Percentiles rank a stretch among this genome's conserved stretches.
These are phyloP conservation scores for Oreotrochilus melanogaster DNA, from an alignment of 2,113 vertebrate genomes.

Conservation along the genomic window DNA sequence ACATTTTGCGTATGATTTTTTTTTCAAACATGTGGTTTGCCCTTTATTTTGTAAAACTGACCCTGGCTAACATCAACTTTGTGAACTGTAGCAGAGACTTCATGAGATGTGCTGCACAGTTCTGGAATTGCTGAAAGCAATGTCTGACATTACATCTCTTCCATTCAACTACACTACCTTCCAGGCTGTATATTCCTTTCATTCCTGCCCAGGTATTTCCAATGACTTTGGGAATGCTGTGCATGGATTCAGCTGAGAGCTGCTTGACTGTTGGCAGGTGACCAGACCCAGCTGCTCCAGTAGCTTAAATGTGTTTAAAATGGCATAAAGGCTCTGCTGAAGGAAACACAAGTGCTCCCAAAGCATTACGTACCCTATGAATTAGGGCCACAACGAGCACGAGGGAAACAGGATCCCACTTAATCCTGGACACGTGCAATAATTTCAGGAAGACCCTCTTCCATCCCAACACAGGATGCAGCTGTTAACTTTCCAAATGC, in stretches of 20 bases:
- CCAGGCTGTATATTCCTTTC: background rate
- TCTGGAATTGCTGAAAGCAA: background rate
- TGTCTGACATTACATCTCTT: background rate
- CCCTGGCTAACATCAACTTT: background rate
- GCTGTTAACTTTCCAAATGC: slow-evolving; percentile 1
- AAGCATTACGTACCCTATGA: background rate
- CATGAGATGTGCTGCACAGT: background rate
- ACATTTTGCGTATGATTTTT: background rate
- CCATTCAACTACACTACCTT: fast-evolving
- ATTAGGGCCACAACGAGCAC: background rate
- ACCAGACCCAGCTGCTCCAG: background rate
- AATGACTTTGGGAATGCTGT: background rate
- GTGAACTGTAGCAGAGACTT: background rate
- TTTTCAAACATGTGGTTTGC: background rate
- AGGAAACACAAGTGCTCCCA: background rate
- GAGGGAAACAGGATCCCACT: background rate
- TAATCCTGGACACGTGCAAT: background rate
- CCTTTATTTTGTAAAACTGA: background rate
- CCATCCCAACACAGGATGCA: background rate
- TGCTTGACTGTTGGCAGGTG: background rate
- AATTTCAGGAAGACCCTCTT: slow-evolving; percentile 2
- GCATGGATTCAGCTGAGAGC: background rate
- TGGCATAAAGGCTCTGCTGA: background rate
- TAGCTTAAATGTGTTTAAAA: background rate
- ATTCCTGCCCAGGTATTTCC: background rate